Evolutionary conservation across 2,797 vertebrate genomes (phyloP).

Genomic region (Cirrhinus molitorella): DNA sequence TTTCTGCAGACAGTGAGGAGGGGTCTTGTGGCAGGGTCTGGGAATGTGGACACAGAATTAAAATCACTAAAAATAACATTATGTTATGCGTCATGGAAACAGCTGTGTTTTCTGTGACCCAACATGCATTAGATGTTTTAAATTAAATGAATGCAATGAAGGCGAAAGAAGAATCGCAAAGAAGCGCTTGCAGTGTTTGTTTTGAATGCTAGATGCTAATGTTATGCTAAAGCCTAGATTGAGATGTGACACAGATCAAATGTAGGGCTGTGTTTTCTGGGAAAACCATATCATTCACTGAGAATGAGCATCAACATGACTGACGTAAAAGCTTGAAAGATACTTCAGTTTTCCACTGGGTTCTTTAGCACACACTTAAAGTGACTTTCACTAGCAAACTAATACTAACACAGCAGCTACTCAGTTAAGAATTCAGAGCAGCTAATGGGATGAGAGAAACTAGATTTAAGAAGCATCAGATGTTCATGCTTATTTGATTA

Average conservation of each 20-base stretch:
- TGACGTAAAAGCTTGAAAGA: not conserved
- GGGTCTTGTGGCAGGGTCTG: slow-evolving; percentile 77
- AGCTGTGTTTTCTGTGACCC: not conserved
- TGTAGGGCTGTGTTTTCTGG: not conserved
- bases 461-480: not conserved
- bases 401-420: not conserved
- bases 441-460: slow-evolving; percentile 32
- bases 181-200: not conserved
- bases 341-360: not conserved
- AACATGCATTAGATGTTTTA: not conserved
- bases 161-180: not conserved
- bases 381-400: not conserved
- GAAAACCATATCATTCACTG: not conserved
- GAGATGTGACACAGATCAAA: not conserved
- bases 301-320: not conserved
- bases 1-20: slow-evolving; percentile 77
- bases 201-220: slow-evolving; percentile 11
- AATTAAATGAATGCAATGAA: not conserved
- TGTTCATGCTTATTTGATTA: slow-evolving; percentile 9
- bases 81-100: slow-evolving; percentile 15
- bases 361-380: not conserved
- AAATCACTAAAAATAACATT: slow-evolving; percentile 34
- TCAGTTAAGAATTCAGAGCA: not conserved
- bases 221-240: not conserved
- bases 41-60: slow-evolving; percentile 69